Conservation (phyloP, 2,888 invertebrate species). For the Noctua janthina region DNA sequence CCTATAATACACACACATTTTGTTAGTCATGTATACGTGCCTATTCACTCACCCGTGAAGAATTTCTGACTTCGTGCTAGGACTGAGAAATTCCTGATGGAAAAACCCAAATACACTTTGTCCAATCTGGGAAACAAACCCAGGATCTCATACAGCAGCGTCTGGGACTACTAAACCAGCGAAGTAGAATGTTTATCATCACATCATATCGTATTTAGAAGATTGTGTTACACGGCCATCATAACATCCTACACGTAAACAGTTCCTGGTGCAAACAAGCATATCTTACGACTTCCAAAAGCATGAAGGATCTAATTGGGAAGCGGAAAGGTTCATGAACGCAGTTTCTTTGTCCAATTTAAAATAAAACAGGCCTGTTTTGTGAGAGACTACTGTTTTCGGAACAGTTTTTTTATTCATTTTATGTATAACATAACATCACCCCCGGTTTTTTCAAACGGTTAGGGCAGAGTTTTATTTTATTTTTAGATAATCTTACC, state of each 20-base stretch:
- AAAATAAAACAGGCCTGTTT: conserved; percentile 32
- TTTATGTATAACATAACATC: too few species aligned
- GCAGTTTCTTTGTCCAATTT: conserved; percentile 51
- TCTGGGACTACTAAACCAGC: neutral
- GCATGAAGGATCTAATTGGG: conserved; percentile 45
- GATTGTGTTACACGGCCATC: conserved; percentile 22
- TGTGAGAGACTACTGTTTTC: neutral
- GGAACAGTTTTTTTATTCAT: too few species aligned
- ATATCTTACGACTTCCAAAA: conserved; percentile 46
- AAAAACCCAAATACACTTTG: neutral
- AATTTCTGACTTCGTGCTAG: neutral
- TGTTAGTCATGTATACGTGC: neutral
- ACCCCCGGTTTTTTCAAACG: too few species aligned
- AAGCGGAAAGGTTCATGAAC: conserved; percentile 49
- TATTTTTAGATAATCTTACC: too few species aligned
- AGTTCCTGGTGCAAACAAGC: conserved; percentile 37
- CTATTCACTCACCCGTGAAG: neutral
- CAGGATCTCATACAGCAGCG: neutral
- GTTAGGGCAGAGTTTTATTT: too few species aligned
- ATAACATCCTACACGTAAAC: conserved; percentile 27
- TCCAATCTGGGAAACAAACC: neutral
- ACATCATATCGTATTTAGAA: conserved; percentile 30
- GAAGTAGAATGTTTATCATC: conserved; percentile 1
- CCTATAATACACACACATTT: neutral
- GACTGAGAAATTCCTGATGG: neutral